Conservation (phyloP, 2,113 vertebrate species). For the Physeter macrocephalus region DNA sequence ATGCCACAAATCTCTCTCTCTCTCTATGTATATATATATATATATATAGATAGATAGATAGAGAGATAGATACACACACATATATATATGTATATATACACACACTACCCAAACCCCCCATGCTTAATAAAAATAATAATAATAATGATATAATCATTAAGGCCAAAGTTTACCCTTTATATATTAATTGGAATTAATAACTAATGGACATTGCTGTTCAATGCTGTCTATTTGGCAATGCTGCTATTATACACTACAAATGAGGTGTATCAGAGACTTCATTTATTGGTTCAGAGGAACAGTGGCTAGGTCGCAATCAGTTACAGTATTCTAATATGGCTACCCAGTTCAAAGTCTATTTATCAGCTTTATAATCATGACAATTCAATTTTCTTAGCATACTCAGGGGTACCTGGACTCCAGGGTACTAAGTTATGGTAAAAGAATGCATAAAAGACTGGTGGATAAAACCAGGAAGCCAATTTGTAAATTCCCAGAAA, state of each 20-base stretch:
- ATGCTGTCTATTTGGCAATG: background rate
- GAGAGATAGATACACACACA: background rate
- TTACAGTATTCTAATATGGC: background rate
- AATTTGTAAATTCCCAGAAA: background rate
- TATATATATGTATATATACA: too few species aligned
- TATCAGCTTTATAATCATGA: background rate
- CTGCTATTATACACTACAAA: background rate
- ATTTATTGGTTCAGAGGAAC: background rate
- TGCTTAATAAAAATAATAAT: background rate
- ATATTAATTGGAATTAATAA: background rate
- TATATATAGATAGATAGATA: background rate
- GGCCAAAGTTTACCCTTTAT: background rate
- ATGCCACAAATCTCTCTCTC: background rate
- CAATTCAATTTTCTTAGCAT: background rate
- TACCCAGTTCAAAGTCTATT: background rate
- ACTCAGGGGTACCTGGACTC: background rate
- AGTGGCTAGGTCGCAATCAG: background rate
- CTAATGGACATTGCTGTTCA: background rate
- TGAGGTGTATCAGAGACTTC: background rate
- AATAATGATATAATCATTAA: background rate
- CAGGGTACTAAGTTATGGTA: background rate
- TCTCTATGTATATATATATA: accelerated
- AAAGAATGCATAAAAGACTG: background rate
- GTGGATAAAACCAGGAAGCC: background rate
- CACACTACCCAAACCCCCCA: background rate